Percentiles rank a stretch among this genome's conserved stretches.
These are phyloP conservation scores for Polyommatus icarus DNA, from an alignment of 2,888 invertebrate genomes.

Conservation along the genomic window DNA sequence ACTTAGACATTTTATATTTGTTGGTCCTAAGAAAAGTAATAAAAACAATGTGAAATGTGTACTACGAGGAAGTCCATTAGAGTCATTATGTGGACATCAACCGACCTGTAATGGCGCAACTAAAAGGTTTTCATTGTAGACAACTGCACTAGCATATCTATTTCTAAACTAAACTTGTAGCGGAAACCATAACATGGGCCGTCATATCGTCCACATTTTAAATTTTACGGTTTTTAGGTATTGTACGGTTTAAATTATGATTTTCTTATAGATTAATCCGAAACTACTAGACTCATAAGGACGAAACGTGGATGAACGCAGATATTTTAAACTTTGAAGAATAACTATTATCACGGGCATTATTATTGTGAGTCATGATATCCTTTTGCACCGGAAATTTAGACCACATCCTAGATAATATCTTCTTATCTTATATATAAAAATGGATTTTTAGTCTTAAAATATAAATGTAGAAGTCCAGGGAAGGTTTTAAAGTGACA, in stretches of 20 bases:
- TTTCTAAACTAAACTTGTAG: conserved; percentile 9
- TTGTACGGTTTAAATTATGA: neutral
- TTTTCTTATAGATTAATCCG: neutral
- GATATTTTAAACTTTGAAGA: neutral
- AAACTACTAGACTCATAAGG: neutral
- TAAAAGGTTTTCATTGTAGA: conserved; percentile 24
- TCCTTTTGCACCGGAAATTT: neutral
- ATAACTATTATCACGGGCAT: neutral
- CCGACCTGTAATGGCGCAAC: neutral
- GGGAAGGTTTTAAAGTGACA: too few relatives aligned
- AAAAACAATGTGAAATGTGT: conserved; percentile 12
- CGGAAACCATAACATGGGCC: neutral
- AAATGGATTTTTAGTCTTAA: too few relatives aligned
- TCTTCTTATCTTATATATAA: too few relatives aligned
- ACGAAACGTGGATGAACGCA: neutral
- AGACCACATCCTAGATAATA: too few relatives aligned
- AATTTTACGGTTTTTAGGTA: too few relatives aligned
- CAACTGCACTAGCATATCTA: conserved; percentile 12
- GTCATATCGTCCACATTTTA: neutral
- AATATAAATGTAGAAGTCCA: too few relatives aligned
- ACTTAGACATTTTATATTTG: neutral
- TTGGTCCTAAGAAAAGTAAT: neutral
- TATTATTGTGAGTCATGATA: neutral
- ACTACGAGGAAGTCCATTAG: conserved; percentile 7
- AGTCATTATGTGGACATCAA: conserved; percentile 27